Evolutionary conservation across 2,797 vertebrate genomes (phyloP), one percentile per base, ranked within the genome.

Genomic region (Benthosema pterotum): DNA sequence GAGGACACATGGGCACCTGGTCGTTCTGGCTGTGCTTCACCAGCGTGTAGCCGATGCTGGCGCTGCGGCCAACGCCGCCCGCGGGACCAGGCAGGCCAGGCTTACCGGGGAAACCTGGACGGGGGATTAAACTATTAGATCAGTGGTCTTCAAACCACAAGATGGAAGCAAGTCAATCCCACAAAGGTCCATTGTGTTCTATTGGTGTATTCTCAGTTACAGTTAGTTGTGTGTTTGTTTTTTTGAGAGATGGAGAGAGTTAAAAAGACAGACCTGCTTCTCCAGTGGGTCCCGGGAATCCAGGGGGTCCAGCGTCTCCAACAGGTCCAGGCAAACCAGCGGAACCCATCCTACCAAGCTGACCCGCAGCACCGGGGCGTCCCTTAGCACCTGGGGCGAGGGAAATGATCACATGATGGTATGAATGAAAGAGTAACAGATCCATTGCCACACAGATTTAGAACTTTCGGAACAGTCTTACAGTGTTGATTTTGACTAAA

Each of bases 11-110:
- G n/a, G 97, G 96, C 25, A 97, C 91, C 71, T 94, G 92, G 7
- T 88, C 86, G 1, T 89, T 91, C 83, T 99, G 96, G 67, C 97
- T 98, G 92, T 98, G 97, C 75, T 97, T 99, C 79, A 99, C 97
- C 75, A 99, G 88, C 0, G 96, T 98, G 85, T 95, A 96, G 19
- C 97, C 97, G 13, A 98, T 91, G 1, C 88, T 84, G 62, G 77
- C 12, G 0, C 93, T 92, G 18, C 94, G 94, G 0, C 88, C 90
- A 0, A 93, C 86, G 25, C 85, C 64, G 5, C 94, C 96, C 0
- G 95, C 93, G 61, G 86, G 45, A 1, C 97, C 96, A 0, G 82
- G 75, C 0, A 69, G 67, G 0, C 96, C 96, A 0, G 74, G 74
- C n/a, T 86, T 82, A 55, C 96, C 97, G 0, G 92, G 86, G 17